Conservation (phyloP, 2,888 invertebrate genomes). For the Tetranychus piercei region DNA sequence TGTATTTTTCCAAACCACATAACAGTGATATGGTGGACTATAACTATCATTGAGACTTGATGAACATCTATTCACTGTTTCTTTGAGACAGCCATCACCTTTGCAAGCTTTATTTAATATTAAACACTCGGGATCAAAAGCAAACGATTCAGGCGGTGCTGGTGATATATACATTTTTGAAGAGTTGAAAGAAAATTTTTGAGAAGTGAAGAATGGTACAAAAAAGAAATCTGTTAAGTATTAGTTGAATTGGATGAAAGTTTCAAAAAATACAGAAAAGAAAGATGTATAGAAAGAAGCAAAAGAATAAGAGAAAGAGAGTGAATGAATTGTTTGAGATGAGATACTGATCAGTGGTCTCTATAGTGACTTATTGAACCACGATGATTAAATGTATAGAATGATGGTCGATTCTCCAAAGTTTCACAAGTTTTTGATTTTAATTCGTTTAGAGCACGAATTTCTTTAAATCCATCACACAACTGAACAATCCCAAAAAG, state of each 20-base stretch:
- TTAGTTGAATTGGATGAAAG: neutral
- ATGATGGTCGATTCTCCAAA: conserved; percentile 64
- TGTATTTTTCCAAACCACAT: neutral
- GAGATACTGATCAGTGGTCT: neutral
- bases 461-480: conserved; percentile 76
- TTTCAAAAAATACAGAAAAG: neutral
- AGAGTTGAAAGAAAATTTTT: too few species aligned
- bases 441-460: conserved; percentile 70
- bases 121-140: too few species aligned
- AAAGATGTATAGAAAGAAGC: neutral
- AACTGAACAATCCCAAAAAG: conserved; percentile 74
- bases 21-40: neutral
- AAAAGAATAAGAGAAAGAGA: neutral
- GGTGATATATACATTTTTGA: too few species aligned
- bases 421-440: conserved; percentile 68
- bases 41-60: neutral
- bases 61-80: neutral
- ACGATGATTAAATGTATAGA: conserved; percentile 73
- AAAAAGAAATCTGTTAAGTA: neutral
- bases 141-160: too few species aligned
- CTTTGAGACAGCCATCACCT: neutral
- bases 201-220: too few species aligned
- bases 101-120: neutral
- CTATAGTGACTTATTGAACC: conserved; percentile 42
- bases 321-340: neutral